Conservation (phyloP, 2,888 invertebrate species). For the Rhamnusium bicolor region DNA sequence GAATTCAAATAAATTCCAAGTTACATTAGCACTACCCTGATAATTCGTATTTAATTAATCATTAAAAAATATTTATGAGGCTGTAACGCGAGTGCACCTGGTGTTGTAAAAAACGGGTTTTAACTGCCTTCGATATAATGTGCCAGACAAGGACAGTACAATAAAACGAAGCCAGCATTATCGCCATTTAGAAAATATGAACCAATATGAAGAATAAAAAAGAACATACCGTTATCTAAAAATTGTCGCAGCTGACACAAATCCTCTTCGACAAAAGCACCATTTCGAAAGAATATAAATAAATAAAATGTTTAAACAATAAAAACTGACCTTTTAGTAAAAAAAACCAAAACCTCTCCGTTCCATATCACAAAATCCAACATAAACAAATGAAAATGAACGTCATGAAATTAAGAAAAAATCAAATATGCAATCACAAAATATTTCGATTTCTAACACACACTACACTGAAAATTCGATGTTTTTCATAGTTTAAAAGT, state of each 20-base stretch:
- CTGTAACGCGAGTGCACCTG: slow-evolving; percentile 39
- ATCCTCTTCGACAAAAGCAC: slow-evolving; percentile 33
- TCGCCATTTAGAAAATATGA: slow-evolving; percentile 57
- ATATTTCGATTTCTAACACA: slow-evolving; percentile 5
- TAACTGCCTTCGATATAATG: slow-evolving; percentile 23
- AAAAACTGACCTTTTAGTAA: slow-evolving; percentile 85
- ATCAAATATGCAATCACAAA: slow-evolving; percentile 28
- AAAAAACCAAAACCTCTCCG: slow-evolving; percentile 86
- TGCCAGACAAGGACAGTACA: slow-evolving; percentile 48
- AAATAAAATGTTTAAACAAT: slow-evolving; percentile 70
- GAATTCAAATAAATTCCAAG: slow-evolving; percentile 17
- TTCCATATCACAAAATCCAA: slow-evolving; percentile 82
- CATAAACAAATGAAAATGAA: slow-evolving; percentile 75
- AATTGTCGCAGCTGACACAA: neutral
- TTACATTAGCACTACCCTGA: slow-evolving; percentile 2
- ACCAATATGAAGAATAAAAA: slow-evolving; percentile 51
- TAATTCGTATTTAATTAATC: slow-evolving; percentile 35
- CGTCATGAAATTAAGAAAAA: slow-evolving; percentile 62
- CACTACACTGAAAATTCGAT: slow-evolving; percentile 20
- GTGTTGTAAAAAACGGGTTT: slow-evolving; percentile 34
- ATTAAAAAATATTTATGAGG: slow-evolving; percentile 33
- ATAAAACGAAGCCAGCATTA: slow-evolving; percentile 39
- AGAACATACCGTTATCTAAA: slow-evolving; percentile 40
- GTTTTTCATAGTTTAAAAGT: slow-evolving; percentile 28
- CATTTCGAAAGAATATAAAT: slow-evolving; percentile 52